A percentile compares a stretch with the other conserved stretches of the same genome.
Conservation (phyloP, 1,140 invertebrate species). For the Camponotus pennsylvanicus region DNA sequence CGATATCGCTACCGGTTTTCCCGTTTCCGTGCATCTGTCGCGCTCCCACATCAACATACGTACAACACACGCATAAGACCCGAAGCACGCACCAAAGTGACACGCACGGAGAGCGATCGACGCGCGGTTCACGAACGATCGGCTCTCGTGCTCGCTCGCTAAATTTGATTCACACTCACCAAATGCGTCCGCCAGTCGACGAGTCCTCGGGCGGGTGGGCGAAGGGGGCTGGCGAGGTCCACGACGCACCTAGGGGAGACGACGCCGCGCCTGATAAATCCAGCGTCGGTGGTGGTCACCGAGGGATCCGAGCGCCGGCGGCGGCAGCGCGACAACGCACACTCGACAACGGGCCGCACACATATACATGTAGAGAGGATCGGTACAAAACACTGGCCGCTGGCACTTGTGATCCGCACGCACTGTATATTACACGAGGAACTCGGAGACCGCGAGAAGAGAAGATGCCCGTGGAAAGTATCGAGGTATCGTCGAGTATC, state of each 20-base stretch:
- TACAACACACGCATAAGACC: background rate
- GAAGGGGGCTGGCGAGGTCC: conserved; percentile 6
- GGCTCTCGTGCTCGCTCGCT: background rate
- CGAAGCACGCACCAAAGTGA: background rate
- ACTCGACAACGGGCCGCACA: conserved; percentile 75
- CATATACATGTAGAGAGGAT: conserved; percentile 39
- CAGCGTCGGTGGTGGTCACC: conserved; percentile 26
- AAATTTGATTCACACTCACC: conserved; percentile 33
- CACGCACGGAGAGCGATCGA: background rate
- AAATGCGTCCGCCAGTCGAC: background rate
- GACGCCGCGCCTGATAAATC: conserved; percentile 54
- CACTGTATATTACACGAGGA: conserved; percentile 64
- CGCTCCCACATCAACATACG: background rate
- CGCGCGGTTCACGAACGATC: background rate
- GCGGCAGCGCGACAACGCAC: conserved; percentile 65
- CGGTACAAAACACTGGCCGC: conserved; percentile 62
- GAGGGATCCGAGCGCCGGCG: conserved; percentile 61
- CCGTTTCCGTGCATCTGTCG: conserved; percentile 21
- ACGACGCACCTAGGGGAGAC: conserved; percentile 43
- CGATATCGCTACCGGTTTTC: background rate
- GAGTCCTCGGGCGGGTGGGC: background rate
- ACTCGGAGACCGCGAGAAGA: background rate
- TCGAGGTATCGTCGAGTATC: conserved; percentile 1
- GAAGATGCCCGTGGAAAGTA: conserved; percentile 22
- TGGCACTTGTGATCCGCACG: conserved; percentile 70